Conservation (phyloP, 2,113 vertebrate species). For the Campylomormyrus tamandua region DNA sequence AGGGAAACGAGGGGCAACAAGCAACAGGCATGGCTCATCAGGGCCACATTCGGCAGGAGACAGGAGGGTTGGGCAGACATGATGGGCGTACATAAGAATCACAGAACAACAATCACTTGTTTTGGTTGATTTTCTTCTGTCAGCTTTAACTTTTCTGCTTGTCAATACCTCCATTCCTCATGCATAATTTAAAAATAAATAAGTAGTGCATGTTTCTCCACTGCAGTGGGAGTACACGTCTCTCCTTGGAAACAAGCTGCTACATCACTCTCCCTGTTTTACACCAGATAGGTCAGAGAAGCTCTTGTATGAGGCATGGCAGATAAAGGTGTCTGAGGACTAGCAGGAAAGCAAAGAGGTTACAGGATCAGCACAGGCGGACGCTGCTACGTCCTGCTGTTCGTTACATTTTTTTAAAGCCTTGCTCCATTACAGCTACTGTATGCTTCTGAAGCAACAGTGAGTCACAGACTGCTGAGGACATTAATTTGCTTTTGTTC, state of each 20-base stretch:
- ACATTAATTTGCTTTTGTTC: not conserved
- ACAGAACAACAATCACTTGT: not conserved
- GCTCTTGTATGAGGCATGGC: not conserved
- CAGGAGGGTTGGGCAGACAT: not conserved
- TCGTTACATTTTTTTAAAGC: not conserved
- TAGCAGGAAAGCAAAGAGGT: not conserved
- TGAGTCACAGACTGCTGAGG: not conserved
- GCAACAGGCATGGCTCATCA: not conserved
- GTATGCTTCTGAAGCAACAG: not conserved
- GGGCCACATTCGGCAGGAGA: not conserved
- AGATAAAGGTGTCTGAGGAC: not conserved
- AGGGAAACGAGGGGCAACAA: not conserved
- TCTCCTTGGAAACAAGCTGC: not conserved
- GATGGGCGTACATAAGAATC: not conserved
- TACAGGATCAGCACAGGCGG: not conserved
- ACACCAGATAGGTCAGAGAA: not conserved
- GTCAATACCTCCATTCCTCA: not conserved
- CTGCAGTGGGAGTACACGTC: not conserved
- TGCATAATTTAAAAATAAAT: not conserved
- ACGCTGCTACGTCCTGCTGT: slow-evolving; percentile 1
- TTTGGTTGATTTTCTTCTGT: not conserved
- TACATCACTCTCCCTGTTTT: not conserved
- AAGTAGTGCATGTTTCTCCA: not conserved
- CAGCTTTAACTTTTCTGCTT: not conserved
- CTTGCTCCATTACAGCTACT: not conserved